Evolutionary conservation across 2,113 vertebrate species (phyloP), one percentile per base, ranked within the genome.

Genomic region (Myxocyprinus asiaticus): DNA sequence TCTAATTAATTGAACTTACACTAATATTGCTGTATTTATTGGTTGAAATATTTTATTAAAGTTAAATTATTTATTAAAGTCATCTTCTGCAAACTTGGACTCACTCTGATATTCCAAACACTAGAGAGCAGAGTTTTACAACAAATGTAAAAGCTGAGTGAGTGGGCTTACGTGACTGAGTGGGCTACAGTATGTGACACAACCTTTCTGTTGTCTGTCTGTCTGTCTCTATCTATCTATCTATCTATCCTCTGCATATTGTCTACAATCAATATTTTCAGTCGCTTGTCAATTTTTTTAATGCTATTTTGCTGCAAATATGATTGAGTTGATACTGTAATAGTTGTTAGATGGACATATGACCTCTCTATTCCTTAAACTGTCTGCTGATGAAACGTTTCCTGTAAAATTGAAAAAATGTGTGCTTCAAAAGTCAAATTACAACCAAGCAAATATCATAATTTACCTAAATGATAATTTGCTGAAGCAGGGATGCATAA

Each of bases 91-190:
- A 42, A 67, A 58, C 9, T 7, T 22, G 15, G 64, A 14, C 9
- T 33, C 9, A 58, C n/a, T 45, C 7, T 61, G 55, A 75, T 64
- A 78, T 83, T 67, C 61, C 79, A 75, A 85, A 86, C 89, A 90
- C 89, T 84, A 89, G 88, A 81, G 87, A 84, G 86, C 81, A 85
- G 85, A 83, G 85, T 88, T 89, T 83, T 82, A 79, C 85, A 84
- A 87, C 63, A 67, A 33, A 45, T 74, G 51, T 33, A 17, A 10
- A 22, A 58, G 48, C 8, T 33, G 22, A 69, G 33, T 15, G 55
- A n/a, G 5, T n/a, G 4, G 5, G 5, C 6, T 14, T 6, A 1
- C 5, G 14, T n/a, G 55, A 6, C 44, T 63, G 47, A 65, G 33
- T 45, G 42, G 22, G 22, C 22, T 33, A 33, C 22, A 33, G 22